Base-by-base conservation (phyloP, 2,797 vertebrate genomes). In the Sphaeramia orbicularis region DNA sequence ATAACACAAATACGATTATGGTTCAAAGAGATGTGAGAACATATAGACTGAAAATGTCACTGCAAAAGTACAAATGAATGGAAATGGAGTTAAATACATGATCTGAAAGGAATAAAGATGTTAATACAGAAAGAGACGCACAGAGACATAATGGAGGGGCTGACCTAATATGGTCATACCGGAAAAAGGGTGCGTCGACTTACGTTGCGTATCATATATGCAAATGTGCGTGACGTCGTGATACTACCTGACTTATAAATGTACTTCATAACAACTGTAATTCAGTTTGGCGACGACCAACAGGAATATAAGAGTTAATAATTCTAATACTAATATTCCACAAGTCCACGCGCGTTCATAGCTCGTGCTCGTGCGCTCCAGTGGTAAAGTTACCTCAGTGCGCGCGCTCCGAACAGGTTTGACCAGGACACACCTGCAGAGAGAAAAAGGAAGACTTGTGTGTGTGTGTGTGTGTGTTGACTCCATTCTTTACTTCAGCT, bases 401-500 rank as follows among this genome's bases (percentile, higher is more conserved):
- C 68, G 65, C 53, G 16, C 13, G 1, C 55, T 12, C 41, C 14
- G 49, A 92, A 92, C 92, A 80, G 92, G 90, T 92, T 89, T 3
- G 76, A 81, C 81, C 43, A 41, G 85, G 85, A 85, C 86, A 86
- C 91, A 91, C 91, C 92, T 93, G 87, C 30, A n/a, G 24, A 61
- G 35, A 72, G 40, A 49, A 55, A 49, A 54, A 67, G 69, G 67
- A 70, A 70, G 50, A 13, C 5, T 44, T 51, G 37, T 48, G 49
- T 0, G 7, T 27, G 37, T n/a, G n/a, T n/a, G n/a, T n/a, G n/a
- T n/a, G n/a, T n/a, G n/a, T n/a, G 9, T 4, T 44, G 50, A n/a
- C 77, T 42, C 11, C 13, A 5, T 43, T 75, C 58, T 58, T 15
- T 11, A 72, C 44, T 86, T 14, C 15, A 15, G 36, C 30, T 66